Percentiles rank a stretch among this genome's conserved stretches.
phyloP scores from a whole-genome alignment of 1,140 invertebrate genomes.

The Asobara japonica region DNA sequence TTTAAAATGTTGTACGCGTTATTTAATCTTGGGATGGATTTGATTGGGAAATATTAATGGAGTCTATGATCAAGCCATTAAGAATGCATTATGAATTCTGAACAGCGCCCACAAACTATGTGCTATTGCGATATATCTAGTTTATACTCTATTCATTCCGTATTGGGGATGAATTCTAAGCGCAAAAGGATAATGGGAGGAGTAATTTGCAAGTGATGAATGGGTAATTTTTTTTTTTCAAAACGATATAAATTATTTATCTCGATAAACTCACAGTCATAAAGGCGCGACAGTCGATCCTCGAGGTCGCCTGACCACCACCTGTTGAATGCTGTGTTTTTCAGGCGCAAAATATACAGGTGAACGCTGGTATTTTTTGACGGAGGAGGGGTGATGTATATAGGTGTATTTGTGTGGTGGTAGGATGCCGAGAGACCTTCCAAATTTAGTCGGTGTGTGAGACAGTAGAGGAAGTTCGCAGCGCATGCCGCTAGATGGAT shows the following conservation, averaged over 20 bases:
- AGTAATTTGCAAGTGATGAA: neutral
- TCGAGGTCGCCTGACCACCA: constrained; percentile 19
- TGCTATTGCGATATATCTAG: constrained; percentile 21
- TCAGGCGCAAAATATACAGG: constrained; percentile 2
- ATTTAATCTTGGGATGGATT: too few species aligned
- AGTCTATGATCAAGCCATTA: constrained; percentile 18
- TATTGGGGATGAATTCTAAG: neutral
- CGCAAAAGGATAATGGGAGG: neutral
- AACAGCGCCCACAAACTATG: constrained; percentile 38
- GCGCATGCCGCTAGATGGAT: neutral
- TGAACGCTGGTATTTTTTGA: neutral
- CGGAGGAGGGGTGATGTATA: neutral
- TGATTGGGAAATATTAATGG: constrained; percentile 16
- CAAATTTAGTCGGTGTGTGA: neutral
- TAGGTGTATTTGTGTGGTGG: neutral
- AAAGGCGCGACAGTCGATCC: neutral
- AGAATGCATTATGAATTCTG: constrained; percentile 38
- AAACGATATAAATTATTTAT: constrained; percentile 7
- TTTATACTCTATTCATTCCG: constrained; percentile 8
- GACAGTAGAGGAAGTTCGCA: neutral
- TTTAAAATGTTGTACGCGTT: too few species aligned
- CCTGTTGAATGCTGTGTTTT: constrained; percentile 9
- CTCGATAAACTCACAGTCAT: constrained; percentile 13
- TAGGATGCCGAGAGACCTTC: neutral
- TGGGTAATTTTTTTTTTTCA: neutral